These are phyloP conservation scores for Microctenopoma steveboyesi DNA, from an alignment of 2,797 vertebrate genomes.

Conservation along the genomic window DNA sequence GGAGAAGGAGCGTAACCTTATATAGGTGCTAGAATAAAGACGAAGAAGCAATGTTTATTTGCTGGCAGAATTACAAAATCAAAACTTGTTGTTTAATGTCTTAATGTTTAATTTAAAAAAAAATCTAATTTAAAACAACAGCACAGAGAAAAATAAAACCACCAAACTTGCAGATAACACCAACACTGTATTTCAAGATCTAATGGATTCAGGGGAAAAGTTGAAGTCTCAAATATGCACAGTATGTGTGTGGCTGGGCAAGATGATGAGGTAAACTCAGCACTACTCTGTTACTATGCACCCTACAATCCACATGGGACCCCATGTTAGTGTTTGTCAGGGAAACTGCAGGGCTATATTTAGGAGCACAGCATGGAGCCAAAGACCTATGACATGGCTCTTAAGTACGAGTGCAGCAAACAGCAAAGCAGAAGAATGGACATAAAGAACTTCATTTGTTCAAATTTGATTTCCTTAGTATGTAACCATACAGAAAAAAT, in stretches of 20 bases:
- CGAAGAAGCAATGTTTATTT: neutral
- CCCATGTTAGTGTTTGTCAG: constrained; percentile 54
- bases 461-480: neutral
- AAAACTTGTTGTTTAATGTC: neutral
- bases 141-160: neutral
- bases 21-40: constrained; percentile 2
- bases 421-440: constrained; percentile 1
- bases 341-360: constrained; percentile 76
- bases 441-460: neutral
- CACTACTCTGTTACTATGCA: constrained; percentile 73
- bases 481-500: neutral
- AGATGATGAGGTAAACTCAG: constrained; percentile 55
- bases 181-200: constrained; percentile 14
- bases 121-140: constrained; percentile 4
- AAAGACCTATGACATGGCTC: constrained; percentile 60
- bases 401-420: constrained; percentile 56
- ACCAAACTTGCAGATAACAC: constrained; percentile 20
- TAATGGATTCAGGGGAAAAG: constrained; percentile 17
- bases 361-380: constrained; percentile 71
- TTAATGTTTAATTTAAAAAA: neutral
- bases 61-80: constrained; percentile 14
- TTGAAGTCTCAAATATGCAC: constrained; percentile 19
- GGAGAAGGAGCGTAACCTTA: constrained; percentile 14
- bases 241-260: constrained; percentile 24
- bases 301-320: constrained; percentile 56